Conservation (phyloP, 2,797 vertebrate genomes). For the Bovichtus diacanthus region DNA sequence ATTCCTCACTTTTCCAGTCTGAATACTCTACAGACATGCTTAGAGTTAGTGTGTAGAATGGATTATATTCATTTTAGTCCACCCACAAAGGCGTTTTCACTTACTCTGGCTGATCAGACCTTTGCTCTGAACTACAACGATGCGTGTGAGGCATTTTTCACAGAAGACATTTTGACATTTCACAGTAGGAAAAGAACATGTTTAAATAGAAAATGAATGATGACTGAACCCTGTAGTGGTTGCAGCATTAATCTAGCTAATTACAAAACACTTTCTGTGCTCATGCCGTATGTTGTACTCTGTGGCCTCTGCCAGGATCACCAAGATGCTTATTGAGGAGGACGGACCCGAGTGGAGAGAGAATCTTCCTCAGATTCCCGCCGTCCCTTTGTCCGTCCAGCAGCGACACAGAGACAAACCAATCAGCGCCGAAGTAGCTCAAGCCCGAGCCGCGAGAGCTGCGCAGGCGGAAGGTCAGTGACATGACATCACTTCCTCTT, state of each 20-base stretch:
- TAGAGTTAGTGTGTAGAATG: background rate
- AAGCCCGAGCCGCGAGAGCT: constrained; percentile 76
- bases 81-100: background rate
- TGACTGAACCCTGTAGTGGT: background rate
- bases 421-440: constrained; percentile 73
- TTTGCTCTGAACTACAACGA: background rate
- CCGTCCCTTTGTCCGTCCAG: constrained; percentile 89
- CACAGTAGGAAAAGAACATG: background rate
- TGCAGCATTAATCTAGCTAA: background rate
- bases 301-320: constrained; percentile 86
- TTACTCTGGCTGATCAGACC: background rate
- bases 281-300: background rate
- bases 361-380: constrained; percentile 90
- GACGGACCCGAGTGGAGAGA: constrained; percentile 93
- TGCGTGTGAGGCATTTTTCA: background rate
- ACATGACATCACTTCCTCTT: constrained; percentile 16
- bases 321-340: constrained; percentile 91
- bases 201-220: background rate
- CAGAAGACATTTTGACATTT: background rate
- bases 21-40: background rate
- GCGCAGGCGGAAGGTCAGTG: constrained; percentile 68
- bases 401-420: constrained; percentile 82
- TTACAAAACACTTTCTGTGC: background rate
- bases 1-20: background rate
- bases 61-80: background rate